Evolutionary conservation across 1,140 invertebrate species (phyloP), one percentile per base, ranked within the genome.

Genomic region (Bombus cullumanus): DNA sequence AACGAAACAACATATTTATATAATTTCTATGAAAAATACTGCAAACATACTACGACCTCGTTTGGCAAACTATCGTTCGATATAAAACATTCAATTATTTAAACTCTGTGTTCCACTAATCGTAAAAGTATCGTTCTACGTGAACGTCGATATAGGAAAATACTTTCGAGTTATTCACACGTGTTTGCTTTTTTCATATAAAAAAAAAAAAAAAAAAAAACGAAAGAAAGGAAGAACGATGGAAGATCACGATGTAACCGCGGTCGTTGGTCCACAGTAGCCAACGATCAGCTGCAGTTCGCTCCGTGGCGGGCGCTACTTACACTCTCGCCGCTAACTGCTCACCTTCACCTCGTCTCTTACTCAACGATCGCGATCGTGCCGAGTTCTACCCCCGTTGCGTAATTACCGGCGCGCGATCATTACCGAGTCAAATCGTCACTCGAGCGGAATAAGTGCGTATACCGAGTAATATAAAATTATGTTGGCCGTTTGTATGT

Each of bases 311-410:
- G 41, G 34, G 13, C 66, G 73, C 43, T 89, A 82, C 88, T 90
- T 53, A 72, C 69, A 28, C 86, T 88, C 86, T 88, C 80, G 83
- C 83, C 41, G 81, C 73, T 88, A 69, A 89, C 88, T 85, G 88
- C 90, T 91, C 91, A 91, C 91, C 91, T 92, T 92, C 91, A 91
- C 90, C 90, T 91, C 88, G 85, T 89, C 90, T 91, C 83, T 92
- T 91, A 92, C 90, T 88, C 90, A 92, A 92, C 90, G 82, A 91
- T 89, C 81, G 83, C 90, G 82, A 89, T 89, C 81, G 83, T 62
- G 79, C 80, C 86, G 86, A 86, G 86, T 91, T 89, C 87, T 88
- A 89, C 87, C 87, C 83, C 89, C 87, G 78, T 92, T 91, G 88
- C 89, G 84, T 92, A 92, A 92, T 91, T 76, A 59, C 72, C 62